Conservation (phyloP, 92 coral and sea anemone species). For the Siderastrea siderea region DNA sequence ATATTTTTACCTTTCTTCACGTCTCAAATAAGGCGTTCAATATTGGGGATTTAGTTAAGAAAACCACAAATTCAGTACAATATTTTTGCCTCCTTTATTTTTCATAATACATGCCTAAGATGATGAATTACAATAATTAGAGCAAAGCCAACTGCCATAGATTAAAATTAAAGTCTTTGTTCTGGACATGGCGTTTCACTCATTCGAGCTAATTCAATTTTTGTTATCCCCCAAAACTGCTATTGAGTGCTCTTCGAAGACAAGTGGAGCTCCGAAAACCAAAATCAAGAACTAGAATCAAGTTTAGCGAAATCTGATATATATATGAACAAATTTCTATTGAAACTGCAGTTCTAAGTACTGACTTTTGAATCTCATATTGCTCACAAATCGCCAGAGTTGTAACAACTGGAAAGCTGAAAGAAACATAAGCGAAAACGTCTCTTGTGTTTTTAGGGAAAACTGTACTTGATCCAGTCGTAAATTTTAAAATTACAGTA, state of each 20-base stretch:
- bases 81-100: neutral
- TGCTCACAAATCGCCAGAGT: too few species aligned
- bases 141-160: neutral
- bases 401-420: too few species aligned
- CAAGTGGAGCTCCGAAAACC: neutral
- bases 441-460: neutral
- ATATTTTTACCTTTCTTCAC: neutral
- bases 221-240: neutral
- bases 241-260: neutral
- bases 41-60: neutral
- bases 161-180: neutral
- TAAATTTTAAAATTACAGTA: neutral
- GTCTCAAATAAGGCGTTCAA: neutral
- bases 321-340: neutral
- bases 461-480: conserved; percentile 1
- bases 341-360: neutral
- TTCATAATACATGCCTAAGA: neutral
- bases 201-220: neutral
- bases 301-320: neutral
- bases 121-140: neutral
- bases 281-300: neutral
- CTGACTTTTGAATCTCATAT: neutral
- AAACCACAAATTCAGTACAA: too few species aligned
- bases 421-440: too few species aligned
- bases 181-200: neutral